Base-by-base conservation (phyloP, 2,888 invertebrate species). In the Nebria brevicollis region DNA sequence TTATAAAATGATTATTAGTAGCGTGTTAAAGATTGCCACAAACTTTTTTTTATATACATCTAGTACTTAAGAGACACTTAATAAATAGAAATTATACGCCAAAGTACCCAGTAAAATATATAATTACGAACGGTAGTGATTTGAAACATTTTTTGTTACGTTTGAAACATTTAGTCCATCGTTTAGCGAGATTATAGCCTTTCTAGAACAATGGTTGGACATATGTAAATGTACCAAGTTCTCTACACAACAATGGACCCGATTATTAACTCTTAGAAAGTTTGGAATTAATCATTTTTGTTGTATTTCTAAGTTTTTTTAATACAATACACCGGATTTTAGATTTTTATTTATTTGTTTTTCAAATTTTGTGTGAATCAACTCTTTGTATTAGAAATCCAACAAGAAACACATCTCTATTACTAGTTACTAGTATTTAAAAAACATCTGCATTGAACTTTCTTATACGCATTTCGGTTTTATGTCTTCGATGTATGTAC, bases 111-210 rank as follows among this genome's bases (percentile, higher is more conserved):
- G 11, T 54, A 54, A 54, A 54, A 11, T 54, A 8, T 54, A 7
- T 54, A 54, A 54, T 54, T 54, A 54, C 54, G 54, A 54, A 54
- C 13, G 54, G 54, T 54, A 54, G 54, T 54, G 54, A 54, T 8
- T 54, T 54, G 54, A 34, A 34, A 34, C 1, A 34, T 6, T 54
- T 54, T 73, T 78, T 78, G 73, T 66, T 34, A 72, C 54, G 73
- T 78, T 78, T 73, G 78, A 78, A 78, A 78, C 73, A 78, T 78
- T 78, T 78, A 78, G 78, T 78, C 42, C 66, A 74, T 25, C 74
- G 73, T 78, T 78, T 74, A 78, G 73, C 54, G 74, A 73, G 72
- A 78, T 78, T 78, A 78, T 78, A 78, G 78, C 72, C 72, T 78
- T 78, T 78, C 73, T 78, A 78, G 78, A 78, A 78, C 78, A 78